A percentile compares a stretch with the other conserved stretches of the same genome.
These are phyloP conservation scores for Sminthopsis crassicaudata DNA, from an alignment of 2,113 vertebrate genomes.

Conservation along the genomic window DNA sequence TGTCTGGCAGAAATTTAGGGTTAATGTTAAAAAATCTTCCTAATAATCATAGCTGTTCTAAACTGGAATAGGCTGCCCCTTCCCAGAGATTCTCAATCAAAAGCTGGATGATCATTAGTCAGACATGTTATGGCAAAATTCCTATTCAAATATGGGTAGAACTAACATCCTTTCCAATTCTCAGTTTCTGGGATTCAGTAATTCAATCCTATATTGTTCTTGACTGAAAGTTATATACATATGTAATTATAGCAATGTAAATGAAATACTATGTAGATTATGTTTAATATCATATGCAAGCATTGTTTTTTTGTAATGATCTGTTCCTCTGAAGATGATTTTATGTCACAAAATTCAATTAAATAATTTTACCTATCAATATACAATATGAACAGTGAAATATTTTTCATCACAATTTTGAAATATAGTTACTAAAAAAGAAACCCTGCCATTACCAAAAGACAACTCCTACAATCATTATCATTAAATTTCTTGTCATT, in stretches of 20 bases:
- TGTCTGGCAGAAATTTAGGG: not conserved
- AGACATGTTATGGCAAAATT: not conserved
- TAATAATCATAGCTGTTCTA: not conserved
- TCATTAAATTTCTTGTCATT: not conserved
- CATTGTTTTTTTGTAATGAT: not conserved
- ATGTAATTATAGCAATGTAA: not conserved
- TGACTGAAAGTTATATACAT: not conserved
- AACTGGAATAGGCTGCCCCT: not conserved
- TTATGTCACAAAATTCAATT: not conserved
- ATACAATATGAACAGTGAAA: not conserved
- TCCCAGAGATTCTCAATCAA: not conserved
- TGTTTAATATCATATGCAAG: not conserved
- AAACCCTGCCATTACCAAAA: not conserved
- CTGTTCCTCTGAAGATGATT: not conserved
- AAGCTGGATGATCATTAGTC: not conserved
- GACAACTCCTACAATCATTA: not conserved
- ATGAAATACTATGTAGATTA: not conserved
- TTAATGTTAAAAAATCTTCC: not conserved
- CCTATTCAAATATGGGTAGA: not conserved
- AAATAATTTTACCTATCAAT: not conserved
- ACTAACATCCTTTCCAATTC: not conserved
- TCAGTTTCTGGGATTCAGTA: not conserved
- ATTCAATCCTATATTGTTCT: not conserved
- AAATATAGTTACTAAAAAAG: not conserved
- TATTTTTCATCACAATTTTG: not conserved